phyloP scores from a whole-genome alignment of 2,797 vertebrate species.

The Mormyrops attenuatus region DNA sequence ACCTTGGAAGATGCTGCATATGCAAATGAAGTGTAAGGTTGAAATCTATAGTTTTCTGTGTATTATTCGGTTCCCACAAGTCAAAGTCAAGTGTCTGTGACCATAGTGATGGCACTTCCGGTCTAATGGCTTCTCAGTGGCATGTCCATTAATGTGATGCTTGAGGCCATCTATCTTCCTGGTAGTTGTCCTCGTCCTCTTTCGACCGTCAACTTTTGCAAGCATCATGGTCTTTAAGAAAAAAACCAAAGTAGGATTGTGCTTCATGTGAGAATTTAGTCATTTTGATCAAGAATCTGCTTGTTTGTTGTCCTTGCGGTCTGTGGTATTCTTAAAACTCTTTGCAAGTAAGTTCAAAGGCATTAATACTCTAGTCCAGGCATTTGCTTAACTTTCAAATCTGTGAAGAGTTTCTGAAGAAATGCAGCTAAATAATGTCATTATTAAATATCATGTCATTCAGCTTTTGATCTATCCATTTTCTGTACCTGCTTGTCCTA shows the following conservation, averaged over 20 bases:
- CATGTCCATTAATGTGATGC: not conserved
- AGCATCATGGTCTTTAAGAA: not conserved
- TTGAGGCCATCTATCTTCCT: not conserved
- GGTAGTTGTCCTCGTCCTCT: not conserved
- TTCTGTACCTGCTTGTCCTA: not conserved
- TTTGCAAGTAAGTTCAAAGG: not conserved
- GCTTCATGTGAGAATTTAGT: not conserved
- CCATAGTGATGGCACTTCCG: too few species aligned
- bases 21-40: not conserved
- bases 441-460: not conserved
- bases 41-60: not conserved
- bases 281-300: not conserved
- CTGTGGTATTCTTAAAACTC: not conserved
- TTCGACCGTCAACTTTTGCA: not conserved
- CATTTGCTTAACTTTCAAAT: not conserved
- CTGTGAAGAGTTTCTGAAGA: not conserved
- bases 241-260: not conserved
- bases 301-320: not conserved
- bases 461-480: not conserved
- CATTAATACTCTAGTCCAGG: not conserved
- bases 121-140: not conserved
- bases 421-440: not conserved
- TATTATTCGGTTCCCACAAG: not conserved
- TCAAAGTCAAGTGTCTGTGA: not conserved
- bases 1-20: not conserved